Base-by-base conservation (phyloP, 2,888 invertebrate species). In the Drosophila mettleri region DNA sequence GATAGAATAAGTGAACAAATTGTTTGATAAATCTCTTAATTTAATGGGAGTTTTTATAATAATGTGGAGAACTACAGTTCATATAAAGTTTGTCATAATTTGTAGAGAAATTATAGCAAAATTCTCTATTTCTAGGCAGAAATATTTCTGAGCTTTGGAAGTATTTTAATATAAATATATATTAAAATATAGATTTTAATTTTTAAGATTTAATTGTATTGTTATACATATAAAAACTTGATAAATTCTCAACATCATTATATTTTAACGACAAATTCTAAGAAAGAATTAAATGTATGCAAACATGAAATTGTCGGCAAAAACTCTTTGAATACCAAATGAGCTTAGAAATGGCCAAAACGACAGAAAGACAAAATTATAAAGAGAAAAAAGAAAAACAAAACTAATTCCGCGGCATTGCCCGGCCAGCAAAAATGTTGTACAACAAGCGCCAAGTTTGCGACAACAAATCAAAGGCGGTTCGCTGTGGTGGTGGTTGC, bases 401-500 rank as follows among this genome's bases (percentile, higher is more conserved):
- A 29, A 16, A 7, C 18, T 20, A 14, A 31, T 60, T 36, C 16
- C 41, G 38, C 53, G 31, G 16, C 49, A 22, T 65, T 61, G 57
- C 41, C 27, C n/a, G 51, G 41, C 20, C 59, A 31, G 77, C 80
- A 87, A 78, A 87, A 83, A 89, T 86, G 88, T 73, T 88, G 86
- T 85, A 80, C 86, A 70, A 88, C 89, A 88, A 89, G 86, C 86
- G 83, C 80, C 89, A 88, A 89, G 86, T 86, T 86, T 57, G 76
- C 71, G 52, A 53, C 39, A 74, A 53, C 39, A 74, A 74, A 80
- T 76, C 79, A 77, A 65, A 67, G 64, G 55, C 39, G 60, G 54
- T 49, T 39, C 49, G 39, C 31, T 38, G 33, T 49, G 48, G 67
- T 43, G 58, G 76, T 48, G 71, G 62, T 53, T 27, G 67, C 39